A percentile compares a stretch with the other conserved stretches of the same genome.
Conservation (phyloP, 2,797 vertebrate species). For the Geotria australis region DNA sequence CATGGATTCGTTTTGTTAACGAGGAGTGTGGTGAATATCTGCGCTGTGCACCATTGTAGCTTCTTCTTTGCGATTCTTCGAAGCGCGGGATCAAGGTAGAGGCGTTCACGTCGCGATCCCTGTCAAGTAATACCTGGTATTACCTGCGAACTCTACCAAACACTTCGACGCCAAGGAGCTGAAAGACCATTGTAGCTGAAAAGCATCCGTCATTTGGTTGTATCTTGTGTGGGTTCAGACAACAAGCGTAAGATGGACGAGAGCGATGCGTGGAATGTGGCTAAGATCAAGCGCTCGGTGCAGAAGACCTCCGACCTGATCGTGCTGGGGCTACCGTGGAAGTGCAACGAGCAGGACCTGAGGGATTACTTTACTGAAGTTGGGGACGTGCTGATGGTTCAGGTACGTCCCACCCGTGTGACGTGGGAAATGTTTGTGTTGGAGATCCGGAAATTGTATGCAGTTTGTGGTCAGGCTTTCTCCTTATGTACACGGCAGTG, state of each 20-base stretch:
- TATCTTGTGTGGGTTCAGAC: slow-evolving; percentile 15
- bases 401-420: slow-evolving; percentile 20
- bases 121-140: too few relatives aligned
- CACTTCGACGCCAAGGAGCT: too few relatives aligned
- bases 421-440: not conserved
- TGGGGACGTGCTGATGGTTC: slow-evolving; percentile 96
- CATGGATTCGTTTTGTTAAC: too few relatives aligned
- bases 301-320: slow-evolving; percentile 94
- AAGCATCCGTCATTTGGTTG: not conserved
- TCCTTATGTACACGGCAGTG: not conserved
- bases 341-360: slow-evolving; percentile 80
- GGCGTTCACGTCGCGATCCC: too few relatives aligned
- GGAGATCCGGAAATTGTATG: not conserved
- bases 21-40: too few relatives aligned
- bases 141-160: too few relatives aligned
- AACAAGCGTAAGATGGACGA: slow-evolving; percentile 99
- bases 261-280: slow-evolving; percentile 73
- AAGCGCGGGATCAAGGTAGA: too few relatives aligned
- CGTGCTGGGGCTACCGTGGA: slow-evolving; percentile 81
- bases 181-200: too few relatives aligned
- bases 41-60: too few relatives aligned
- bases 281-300: slow-evolving; percentile 79
- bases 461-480: not conserved
- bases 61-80: too few relatives aligned
- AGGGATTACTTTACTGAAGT: slow-evolving; percentile 90